phyloP scores from a whole-genome alignment of 2,888 invertebrate genomes.

The Flabesymbios commensalis region DNA sequence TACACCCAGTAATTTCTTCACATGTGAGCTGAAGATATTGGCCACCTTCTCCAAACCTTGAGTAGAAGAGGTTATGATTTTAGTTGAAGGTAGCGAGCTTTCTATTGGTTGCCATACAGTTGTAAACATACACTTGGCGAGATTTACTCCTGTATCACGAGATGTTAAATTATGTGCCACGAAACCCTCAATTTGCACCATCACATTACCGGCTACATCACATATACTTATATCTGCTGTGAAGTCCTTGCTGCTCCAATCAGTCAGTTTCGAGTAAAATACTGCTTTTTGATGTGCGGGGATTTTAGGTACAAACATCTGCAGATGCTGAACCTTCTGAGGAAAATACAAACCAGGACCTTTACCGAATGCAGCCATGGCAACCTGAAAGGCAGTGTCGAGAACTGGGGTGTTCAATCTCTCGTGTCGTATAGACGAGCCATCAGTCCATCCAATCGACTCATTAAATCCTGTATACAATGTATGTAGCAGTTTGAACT shows the following conservation, averaged over 20 bases:
- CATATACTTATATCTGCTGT: background rate
- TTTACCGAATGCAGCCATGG: background rate
- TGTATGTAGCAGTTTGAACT: background rate
- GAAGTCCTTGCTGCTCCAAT: background rate
- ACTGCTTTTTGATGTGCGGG: background rate
- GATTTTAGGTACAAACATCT: background rate
- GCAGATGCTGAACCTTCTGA: background rate
- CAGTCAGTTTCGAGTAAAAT: background rate
- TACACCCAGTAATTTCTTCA: too few relatives aligned
- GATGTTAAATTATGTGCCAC: too few relatives aligned
- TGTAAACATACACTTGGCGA: too few relatives aligned
- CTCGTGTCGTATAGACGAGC: background rate
- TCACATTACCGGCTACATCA: background rate
- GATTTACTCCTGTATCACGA: too few relatives aligned
- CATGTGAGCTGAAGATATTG: too few relatives aligned
- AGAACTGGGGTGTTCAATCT: background rate
- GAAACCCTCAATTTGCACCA: too few relatives aligned
- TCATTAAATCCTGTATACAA: background rate
- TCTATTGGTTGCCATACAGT: too few relatives aligned
- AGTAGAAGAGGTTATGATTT: too few relatives aligned
- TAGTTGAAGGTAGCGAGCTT: too few relatives aligned
- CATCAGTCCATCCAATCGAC: background rate
- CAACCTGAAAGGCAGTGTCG: constrained; percentile 8
- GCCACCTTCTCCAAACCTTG: too few relatives aligned
- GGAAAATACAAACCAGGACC: constrained; percentile 2